Conservation (phyloP, 2,888 invertebrate genomes). For the Troilus luridus region DNA sequence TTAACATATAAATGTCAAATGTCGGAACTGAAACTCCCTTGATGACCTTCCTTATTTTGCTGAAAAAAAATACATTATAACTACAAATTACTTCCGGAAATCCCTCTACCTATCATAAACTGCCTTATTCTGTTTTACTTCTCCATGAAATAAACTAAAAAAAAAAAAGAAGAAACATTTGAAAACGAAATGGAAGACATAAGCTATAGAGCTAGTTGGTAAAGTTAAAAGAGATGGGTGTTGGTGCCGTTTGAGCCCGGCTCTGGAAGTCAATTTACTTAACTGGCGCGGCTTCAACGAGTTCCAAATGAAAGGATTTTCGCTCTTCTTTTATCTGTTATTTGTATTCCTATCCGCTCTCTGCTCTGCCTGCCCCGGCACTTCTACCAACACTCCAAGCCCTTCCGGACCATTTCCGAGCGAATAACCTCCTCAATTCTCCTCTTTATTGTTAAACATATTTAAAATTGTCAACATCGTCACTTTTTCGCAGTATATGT, state of each 20-base stretch:
- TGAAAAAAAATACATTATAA: neutral
- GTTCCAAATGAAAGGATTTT: slow-evolving; percentile 52
- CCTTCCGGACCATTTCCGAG: neutral
- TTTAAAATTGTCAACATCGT: neutral
- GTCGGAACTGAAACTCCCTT: too few species aligned
- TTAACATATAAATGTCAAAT: too few species aligned
- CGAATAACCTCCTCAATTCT: neutral
- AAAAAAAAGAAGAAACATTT: neutral
- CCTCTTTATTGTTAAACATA: neutral
- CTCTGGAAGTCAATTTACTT: slow-evolving; percentile 35
- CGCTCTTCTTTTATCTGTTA: slow-evolving; percentile 47
- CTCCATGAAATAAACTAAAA: neutral
- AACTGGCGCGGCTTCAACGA: slow-evolving; percentile 38
- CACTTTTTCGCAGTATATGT: too few species aligned
- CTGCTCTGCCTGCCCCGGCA: neutral
- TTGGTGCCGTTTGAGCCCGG: neutral
- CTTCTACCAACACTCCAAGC: neutral
- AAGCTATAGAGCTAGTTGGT: neutral
- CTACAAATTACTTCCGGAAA: neutral
- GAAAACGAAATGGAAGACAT: neutral
- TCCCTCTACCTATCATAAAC: neutral
- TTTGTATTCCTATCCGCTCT: slow-evolving; percentile 40
- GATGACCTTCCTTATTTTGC: too few species aligned
- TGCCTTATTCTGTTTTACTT: neutral
- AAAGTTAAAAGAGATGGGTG: neutral